These are phyloP conservation scores for Platysternon megacephalum DNA, from an alignment of 2,113 vertebrate genomes.

Conservation along the genomic window DNA sequence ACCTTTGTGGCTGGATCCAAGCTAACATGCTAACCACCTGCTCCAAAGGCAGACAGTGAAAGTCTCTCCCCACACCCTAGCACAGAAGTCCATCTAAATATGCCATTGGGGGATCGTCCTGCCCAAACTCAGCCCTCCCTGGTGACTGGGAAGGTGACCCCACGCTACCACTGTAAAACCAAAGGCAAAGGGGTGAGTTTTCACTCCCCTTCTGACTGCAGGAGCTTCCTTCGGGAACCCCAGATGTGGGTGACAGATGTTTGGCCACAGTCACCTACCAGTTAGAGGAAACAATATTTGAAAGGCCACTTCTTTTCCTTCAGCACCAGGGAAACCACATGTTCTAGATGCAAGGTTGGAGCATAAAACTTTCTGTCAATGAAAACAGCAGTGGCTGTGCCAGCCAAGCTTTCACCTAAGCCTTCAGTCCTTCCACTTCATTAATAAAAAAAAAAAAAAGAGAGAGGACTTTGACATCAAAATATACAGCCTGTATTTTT, in stretches of 20 bases:
- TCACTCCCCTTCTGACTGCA: background rate
- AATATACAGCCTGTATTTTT: slow-evolving; percentile 17
- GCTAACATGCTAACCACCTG: background rate
- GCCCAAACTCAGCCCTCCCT: background rate
- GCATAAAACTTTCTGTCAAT: background rate
- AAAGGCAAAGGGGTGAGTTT: background rate
- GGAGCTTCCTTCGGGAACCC: background rate
- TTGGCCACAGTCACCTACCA: background rate
- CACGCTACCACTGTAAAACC: background rate
- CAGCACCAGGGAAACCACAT: fast-evolving
- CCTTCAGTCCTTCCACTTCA: slow-evolving; percentile 48
- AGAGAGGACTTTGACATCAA: background rate
- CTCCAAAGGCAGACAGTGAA: background rate
- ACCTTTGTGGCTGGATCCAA: background rate
- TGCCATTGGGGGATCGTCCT: background rate
- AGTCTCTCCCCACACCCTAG: background rate
- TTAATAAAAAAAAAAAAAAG: background rate
- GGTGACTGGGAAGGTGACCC: background rate
- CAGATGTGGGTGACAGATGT: background rate
- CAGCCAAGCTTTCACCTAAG: background rate
- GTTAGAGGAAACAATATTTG: background rate
- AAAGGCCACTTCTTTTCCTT: no score
- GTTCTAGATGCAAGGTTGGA: background rate
- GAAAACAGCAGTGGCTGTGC: background rate
- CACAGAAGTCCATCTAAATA: no score